These are phyloP conservation scores for Marmota flaviventris DNA, from an alignment of 2,113 vertebrate genomes.

Conservation along the genomic window DNA sequence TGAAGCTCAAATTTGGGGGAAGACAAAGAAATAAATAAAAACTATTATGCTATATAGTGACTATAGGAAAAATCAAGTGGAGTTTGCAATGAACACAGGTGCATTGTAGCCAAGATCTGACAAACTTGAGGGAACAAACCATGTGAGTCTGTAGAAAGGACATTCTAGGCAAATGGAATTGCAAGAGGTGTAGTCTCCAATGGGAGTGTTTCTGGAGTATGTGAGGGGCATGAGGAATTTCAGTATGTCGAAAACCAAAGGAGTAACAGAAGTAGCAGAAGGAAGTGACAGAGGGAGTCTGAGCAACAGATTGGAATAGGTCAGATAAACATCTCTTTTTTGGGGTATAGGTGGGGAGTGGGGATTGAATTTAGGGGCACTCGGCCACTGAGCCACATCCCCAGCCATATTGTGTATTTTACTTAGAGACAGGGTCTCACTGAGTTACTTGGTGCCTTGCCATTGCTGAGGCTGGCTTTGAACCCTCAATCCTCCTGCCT, in stretches of 20 bases:
- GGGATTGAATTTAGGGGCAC: too few relatives aligned
- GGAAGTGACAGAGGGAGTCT: not conserved
- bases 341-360: too few relatives aligned
- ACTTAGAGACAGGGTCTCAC: too few relatives aligned
- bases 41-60: not conserved
- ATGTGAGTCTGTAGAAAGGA: not conserved
- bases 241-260: not conserved
- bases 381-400: too few relatives aligned
- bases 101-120: not conserved
- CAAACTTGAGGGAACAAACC: not conserved
- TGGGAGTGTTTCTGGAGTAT: not conserved
- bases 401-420: too few relatives aligned
- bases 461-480: too few relatives aligned
- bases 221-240: not conserved
- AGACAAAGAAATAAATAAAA: not conserved
- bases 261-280: not conserved
- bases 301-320: not conserved
- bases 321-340: not conserved
- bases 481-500: too few relatives aligned
- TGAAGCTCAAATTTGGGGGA: not conserved
- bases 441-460: too few relatives aligned
- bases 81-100: not conserved
- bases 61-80: not conserved
- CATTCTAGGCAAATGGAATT: not conserved
- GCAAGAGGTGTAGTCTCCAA: not conserved